These are phyloP conservation scores for Lagopus leucura DNA, from an alignment of 2,113 vertebrate species.

Conservation along the genomic window DNA sequence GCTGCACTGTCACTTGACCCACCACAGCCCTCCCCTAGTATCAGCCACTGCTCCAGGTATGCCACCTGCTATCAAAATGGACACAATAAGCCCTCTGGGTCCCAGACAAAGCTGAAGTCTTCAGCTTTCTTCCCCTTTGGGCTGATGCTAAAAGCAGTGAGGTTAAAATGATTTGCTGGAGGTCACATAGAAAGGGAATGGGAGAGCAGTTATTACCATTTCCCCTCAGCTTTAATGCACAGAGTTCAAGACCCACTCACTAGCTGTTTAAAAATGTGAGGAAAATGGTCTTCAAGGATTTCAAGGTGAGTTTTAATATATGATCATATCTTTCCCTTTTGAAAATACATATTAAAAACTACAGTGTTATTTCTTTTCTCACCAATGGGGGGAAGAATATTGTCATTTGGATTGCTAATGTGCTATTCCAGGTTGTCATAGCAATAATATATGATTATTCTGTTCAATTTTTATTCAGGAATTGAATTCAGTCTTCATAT, in stretches of 20 bases:
- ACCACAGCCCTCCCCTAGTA: neutral
- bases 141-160: neutral
- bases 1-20: neutral
- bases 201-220: neutral
- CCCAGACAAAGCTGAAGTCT: neutral
- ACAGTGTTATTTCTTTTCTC: neutral
- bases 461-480: slow-evolving; percentile 33
- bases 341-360: neutral
- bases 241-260: neutral
- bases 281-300: neutral
- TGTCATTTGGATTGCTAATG: slow-evolving; percentile 9
- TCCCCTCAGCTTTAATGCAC: neutral
- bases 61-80: neutral
- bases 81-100: neutral
- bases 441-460: slow-evolving; percentile 13
- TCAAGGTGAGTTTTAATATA: neutral
- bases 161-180: neutral
- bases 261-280: neutral
- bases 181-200: neutral
- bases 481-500: neutral
- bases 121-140: neutral
- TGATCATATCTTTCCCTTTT: neutral
- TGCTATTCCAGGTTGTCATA: slow-evolving; percentile 11
- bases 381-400: neutral
- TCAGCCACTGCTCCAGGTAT: neutral